Base-by-base conservation (phyloP, 2,113 vertebrate species). In the Calidris pugnax region DNA sequence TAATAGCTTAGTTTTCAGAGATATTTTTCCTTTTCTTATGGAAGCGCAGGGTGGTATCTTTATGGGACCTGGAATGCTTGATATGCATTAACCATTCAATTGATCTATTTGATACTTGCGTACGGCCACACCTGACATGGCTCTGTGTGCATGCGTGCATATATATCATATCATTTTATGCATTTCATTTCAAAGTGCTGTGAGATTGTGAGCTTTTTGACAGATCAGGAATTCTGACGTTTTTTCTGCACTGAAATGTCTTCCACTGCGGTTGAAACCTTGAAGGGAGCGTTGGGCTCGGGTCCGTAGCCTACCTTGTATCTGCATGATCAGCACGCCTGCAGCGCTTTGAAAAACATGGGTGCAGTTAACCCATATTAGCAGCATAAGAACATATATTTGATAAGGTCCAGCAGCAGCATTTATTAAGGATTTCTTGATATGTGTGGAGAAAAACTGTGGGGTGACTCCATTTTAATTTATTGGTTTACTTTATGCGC, bases 391-490 rank as follows among this genome's bases (percentile, higher is more conserved):
- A 82, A 5, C 0, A 0, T 45, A 3, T 26, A 45, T 75, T 89
- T 93, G 63, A n/a, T 88, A 20, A 5, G 43, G 37, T 45, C 13
- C 33, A 43, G n/a, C 43, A 3, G 47, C 60, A 45, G n/a, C 13
- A 9, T 85, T 88, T 85, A 3, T 53, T 66, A 60, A 69, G 63
- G 53, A 26, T 67, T 81, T 47, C 41, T 69, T 73, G 60, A 28
- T 92, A 59, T 50, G 7, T 43, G 6, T 0, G 10, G 75, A n/a
- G 43, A 32, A 81, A 39, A 86, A 27, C 64, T 10, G n/a, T 59
- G n/a, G n/a, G 7, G 48, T 75, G 94, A 64, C 87, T 86, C 89
- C 83, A 95, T 96, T 92, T 96, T 97, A 93, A 91, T 92, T 60
- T 84, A 76, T 56, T 45, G 87, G 32, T 79, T 90, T 39, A 92